Conservation (phyloP, 2,797 vertebrate species). For the Catamblyrhynchus diadema region DNA sequence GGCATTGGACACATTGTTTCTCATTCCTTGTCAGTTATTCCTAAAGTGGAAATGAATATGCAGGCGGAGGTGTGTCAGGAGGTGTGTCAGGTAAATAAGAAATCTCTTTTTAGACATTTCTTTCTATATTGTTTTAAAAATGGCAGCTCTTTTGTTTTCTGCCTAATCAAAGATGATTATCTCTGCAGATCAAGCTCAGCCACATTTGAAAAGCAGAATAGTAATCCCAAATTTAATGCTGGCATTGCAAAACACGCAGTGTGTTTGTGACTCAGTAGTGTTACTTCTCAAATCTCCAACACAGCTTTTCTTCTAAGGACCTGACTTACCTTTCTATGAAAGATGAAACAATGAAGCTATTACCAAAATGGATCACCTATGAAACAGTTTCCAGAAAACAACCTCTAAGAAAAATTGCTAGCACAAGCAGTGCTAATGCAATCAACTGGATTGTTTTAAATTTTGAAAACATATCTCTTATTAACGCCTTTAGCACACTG, state of each 20-base stretch:
- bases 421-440: background rate
- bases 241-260: background rate
- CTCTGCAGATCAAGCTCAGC: background rate
- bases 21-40: background rate
- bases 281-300: fast-evolving
- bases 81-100: background rate
- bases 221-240: background rate
- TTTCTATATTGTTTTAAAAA: background rate
- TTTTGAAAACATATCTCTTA: background rate
- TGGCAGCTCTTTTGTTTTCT: background rate
- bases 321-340: background rate
- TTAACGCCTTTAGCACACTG: background rate
- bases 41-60: background rate
- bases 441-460: background rate
- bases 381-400: background rate
- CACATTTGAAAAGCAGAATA: background rate
- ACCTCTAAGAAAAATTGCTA: background rate
- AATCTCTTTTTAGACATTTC: background rate
- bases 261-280: background rate
- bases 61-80: background rate
- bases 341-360: background rate
- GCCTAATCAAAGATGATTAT: background rate
- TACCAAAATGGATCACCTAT: background rate
- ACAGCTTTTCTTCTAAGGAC: background rate
- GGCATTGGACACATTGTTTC: background rate